Evolutionary conservation across 2,113 vertebrate species (phyloP), one percentile per base, ranked within the genome.

Genomic region (Labrus mixtus): DNA sequence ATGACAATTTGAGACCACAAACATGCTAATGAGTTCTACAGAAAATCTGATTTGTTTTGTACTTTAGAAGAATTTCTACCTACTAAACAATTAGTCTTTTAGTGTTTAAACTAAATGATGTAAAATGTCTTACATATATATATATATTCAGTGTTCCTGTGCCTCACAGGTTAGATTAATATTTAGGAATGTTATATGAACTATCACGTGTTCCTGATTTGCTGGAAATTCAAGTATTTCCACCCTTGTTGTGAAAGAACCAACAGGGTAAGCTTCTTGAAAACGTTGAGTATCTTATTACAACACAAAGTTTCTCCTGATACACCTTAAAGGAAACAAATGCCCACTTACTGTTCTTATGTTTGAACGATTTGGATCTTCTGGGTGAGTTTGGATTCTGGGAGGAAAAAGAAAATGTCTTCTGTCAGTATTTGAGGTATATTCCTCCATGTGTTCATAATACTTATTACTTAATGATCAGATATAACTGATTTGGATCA

Each of bases 321-420:
- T 1, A 53, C 33, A 15, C 6, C 8, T 65, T n/a, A 3, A 41
- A 33, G 20, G 22, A 3, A 16, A 13, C 33, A 10, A 29, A 65
- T 63, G 29, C 6, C 16, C n/a, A 93, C 96, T 95, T 91, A 98
- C 96, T 96, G 90, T 95, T 97, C 94, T 99, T 99, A 94, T 98
- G 97, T 95, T 98, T 99, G 89, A 98, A 93, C 86, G 97, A 96
- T 94, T 99, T 99, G 81, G 97, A 98, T 95, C 97, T 96, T 95
- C 97, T 95, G 68, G 97, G 97, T 46, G 97, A 99, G 90, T 98
- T 98, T 93, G 97, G 97, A 94, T 98, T 98, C 97, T 99, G 93
- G 85, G 86, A 81, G 12, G 65, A 51, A 79, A 50, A 48, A 67
- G 8, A 56, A 56, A 71, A 61, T 4, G 29, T 10, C 46, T 50